Conservation (phyloP, 2,888 invertebrate species). For the Agrochola lychnidis region DNA sequence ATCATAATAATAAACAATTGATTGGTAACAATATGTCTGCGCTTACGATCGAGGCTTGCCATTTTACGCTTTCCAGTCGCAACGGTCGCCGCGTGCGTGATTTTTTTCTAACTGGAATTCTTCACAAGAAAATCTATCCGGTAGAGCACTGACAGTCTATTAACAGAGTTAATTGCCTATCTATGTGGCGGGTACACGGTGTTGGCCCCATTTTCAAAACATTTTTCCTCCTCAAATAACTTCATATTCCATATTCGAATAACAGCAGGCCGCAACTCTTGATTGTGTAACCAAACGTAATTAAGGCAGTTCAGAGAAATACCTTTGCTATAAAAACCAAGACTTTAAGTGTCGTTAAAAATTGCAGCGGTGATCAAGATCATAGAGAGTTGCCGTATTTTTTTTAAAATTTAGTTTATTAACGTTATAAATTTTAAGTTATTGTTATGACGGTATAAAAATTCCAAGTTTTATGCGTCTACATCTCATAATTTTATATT, state of each 20-base stretch:
- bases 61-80: slow-evolving; percentile 88
- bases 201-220: slow-evolving; percentile 76
- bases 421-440: slow-evolving; percentile 25
- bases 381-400: slow-evolving; percentile 9
- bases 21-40: slow-evolving; percentile 64
- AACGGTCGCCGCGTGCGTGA: slow-evolving; percentile 77
- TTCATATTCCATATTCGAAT: slow-evolving; percentile 30
- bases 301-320: slow-evolving; percentile 34
- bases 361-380: slow-evolving; percentile 8
- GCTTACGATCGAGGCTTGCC: slow-evolving; percentile 58
- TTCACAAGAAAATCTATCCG: slow-evolving; percentile 82
- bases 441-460: slow-evolving; percentile 19
- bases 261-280: slow-evolving; percentile 20
- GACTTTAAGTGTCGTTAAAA: slow-evolving; percentile 18
- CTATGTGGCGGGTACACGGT: slow-evolving; percentile 77
- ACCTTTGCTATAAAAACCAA: slow-evolving; percentile 36
- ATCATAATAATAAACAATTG: slow-evolving; percentile 64
- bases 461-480: slow-evolving; percentile 14
- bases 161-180: slow-evolving; percentile 86
- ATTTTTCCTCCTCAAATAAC: slow-evolving; percentile 40
- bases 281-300: slow-evolving; percentile 29
- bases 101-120: slow-evolving; percentile 85
- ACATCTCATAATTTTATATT: not conserved
- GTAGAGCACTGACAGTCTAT: slow-evolving; percentile 74
- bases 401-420: not conserved